Evolutionary conservation across 2,888 invertebrate genomes (phyloP), one percentile per base, ranked within the genome.

Genomic region (Eristalis intricaria): DNA sequence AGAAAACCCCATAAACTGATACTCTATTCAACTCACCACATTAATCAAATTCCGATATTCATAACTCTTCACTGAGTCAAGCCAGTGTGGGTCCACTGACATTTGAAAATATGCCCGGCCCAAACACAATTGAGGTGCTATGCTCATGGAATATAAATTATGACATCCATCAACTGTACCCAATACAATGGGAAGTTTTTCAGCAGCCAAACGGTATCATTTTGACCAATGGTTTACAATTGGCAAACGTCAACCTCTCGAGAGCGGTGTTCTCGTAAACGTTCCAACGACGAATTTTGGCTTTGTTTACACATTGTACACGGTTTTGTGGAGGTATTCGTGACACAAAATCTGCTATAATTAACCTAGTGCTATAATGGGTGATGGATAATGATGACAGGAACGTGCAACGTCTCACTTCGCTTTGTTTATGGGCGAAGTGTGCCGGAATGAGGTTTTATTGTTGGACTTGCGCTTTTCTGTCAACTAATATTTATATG

Each of bases 171-270:
- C n/a, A 81, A 81, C 64, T 61, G 38, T 56, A 29, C 15, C 38
- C 50, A 68, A 43, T 43, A 63, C 63, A 76, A 77, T 74, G 35
- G 71, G 61, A 73, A 63, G 56, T 13, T 23, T 22, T 80, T 76
- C n/a, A 81, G 68, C 69, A 63, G 58, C 7, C 22, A 73, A 82
- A 82, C 77, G 85, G 82, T 86, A 77, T 71, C 73, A 64, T 15
- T 8, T 50, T 13, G 13, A n/a, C 4, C 26, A 23, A 60, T 60
- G 5, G 11, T 19, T 50, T 50, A 8, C 19, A 50, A 50, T 50
- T 50, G 50, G 50, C 50, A 19, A 50, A 50, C 50, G 50, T n/a
- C 50, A 50, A 1, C 50, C 19, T 50, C 50, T 50, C 50, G 0
- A 50, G 26, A 26, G 15, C 4, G 26, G 56, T 69, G 83, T 83